Evolutionary conservation across 2,797 vertebrate genomes (phyloP), one percentile per base, ranked within the genome.

Genomic region (Calcarius lapponicus): DNA sequence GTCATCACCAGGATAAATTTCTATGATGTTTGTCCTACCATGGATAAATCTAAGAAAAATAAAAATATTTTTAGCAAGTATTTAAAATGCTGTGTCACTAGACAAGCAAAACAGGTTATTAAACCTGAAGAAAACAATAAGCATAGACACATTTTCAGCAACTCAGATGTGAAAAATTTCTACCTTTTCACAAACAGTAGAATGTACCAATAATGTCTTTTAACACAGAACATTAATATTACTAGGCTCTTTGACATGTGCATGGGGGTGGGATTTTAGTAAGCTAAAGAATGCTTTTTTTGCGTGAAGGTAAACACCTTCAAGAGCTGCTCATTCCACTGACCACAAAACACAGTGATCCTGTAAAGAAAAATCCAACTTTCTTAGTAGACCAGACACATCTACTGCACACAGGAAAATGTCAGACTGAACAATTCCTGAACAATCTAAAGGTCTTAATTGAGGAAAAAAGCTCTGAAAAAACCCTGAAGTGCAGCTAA

Each of bases 1-100:
- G 54, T 98, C 98, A 96, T 99, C 99, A 45, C 98, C 99, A 36
- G 98, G 98, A 80, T 98, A 99, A 96, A 99, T 97, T 97, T 99
- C 99, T 67, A 98, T 83, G 58, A 97, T 97, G 36, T 98, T 97
- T 83, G 97, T 93, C 40, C 91, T 93, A 80, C 97, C 98, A 78
- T 97, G 97, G 62, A 97, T 96, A 95, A 99, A 98, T 96, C 99
- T 99, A 96, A 85, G 94, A 56, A 92, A 96, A 85, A 84, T 20
- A 81, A 76, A 2, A 72, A 32, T 12, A 82, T 42, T 72, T 93
- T 92, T 16, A 81, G 50, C 2, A 80, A 43, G 11, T 40, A 67
- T 29, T 83, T 58, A 56, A 81, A 85, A 78, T 48, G 36, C 28
- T 75, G 10, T 61, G 10, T 36, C 66, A 66, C 31, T 50, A 67